Evolutionary conservation across 2,113 vertebrate genomes (phyloP).

Genomic region (Potamarius usumacintae): DNA sequence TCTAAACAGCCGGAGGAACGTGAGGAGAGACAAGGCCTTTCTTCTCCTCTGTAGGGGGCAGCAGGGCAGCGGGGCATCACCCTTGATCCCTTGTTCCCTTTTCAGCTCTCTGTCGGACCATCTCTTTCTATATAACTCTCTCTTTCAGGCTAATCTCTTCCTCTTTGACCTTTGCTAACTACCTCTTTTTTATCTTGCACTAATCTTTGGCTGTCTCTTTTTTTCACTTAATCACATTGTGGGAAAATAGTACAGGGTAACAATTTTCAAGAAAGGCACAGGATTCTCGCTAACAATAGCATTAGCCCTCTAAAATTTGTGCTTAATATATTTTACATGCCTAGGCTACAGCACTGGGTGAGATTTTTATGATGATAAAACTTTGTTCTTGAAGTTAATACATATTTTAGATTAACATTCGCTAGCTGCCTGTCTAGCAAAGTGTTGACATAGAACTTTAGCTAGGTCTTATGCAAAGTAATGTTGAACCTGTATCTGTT

Average conservation of each 20-base stretch:
- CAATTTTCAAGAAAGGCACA: not conserved
- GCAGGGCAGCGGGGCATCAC: slow-evolving; percentile 25
- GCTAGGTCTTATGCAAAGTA: not conserved
- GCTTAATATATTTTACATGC: not conserved
- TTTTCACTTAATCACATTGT: slow-evolving; percentile 5
- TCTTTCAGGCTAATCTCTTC: slow-evolving; percentile 1
- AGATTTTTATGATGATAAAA: not conserved
- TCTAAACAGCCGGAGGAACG: slow-evolving; percentile 68
- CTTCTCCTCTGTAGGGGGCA: slow-evolving; percentile 48
- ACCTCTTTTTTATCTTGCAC: not conserved
- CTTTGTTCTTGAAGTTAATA: not conserved
- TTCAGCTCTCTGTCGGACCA: not conserved
- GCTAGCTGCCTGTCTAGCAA: not conserved
- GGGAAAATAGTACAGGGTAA: not conserved
- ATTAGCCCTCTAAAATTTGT: not conserved
- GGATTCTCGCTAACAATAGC: not conserved
- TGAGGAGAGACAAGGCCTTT: slow-evolving; percentile 64
- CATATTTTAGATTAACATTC: not conserved
- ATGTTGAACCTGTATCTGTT: not conserved
- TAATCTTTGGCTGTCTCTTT: not conserved
- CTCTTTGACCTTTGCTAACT: slow-evolving; percentile 15
- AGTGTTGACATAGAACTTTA: not conserved
- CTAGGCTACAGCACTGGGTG: not conserved
- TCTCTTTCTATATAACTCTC: slow-evolving; percentile 53
- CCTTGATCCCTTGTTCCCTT: slow-evolving; percentile 31